A percentile compares a stretch with the other conserved stretches of the same genome.
phyloP scores from a whole-genome alignment of 2,797 vertebrate genomes.

The Pipistrellus pipistrellus region DNA sequence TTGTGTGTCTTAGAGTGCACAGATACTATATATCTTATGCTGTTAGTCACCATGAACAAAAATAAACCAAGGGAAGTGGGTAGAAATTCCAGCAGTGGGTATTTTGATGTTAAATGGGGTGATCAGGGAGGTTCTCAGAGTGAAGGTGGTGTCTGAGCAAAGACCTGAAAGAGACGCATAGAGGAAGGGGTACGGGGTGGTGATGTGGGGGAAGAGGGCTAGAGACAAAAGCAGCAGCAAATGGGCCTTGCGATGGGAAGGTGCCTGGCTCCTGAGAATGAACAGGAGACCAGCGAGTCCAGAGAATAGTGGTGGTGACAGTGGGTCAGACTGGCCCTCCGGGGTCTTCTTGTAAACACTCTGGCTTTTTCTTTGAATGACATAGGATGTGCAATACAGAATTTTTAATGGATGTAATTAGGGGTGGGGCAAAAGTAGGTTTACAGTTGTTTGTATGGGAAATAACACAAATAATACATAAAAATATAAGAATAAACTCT shows the following conservation, averaged over 20 bases:
- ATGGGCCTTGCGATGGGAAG: background rate
- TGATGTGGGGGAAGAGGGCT: background rate
- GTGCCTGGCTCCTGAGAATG: accelerated
- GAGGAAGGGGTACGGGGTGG: accelerated
- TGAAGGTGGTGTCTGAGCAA: background rate
- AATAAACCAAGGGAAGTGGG: background rate
- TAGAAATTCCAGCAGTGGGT: background rate
- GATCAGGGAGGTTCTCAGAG: background rate
- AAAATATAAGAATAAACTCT: too few relatives aligned
- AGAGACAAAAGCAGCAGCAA: background rate
- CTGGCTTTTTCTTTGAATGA: background rate
- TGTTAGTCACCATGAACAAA: background rate
- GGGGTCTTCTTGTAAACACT: background rate
- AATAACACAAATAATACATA: too few relatives aligned
- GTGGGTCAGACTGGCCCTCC: accelerated
- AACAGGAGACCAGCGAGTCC: background rate
- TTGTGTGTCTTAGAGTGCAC: accelerated
- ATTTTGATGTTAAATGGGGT: background rate
- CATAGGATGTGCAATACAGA: background rate
- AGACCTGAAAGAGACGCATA: background rate
- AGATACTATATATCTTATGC: background rate
- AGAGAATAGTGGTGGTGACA: accelerated
- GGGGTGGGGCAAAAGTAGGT: background rate
- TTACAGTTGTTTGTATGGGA: background rate
- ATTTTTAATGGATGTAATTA: accelerated